phyloP scores from a whole-genome alignment of 1,140 invertebrate species.

The Neocloeon triangulifer region DNA sequence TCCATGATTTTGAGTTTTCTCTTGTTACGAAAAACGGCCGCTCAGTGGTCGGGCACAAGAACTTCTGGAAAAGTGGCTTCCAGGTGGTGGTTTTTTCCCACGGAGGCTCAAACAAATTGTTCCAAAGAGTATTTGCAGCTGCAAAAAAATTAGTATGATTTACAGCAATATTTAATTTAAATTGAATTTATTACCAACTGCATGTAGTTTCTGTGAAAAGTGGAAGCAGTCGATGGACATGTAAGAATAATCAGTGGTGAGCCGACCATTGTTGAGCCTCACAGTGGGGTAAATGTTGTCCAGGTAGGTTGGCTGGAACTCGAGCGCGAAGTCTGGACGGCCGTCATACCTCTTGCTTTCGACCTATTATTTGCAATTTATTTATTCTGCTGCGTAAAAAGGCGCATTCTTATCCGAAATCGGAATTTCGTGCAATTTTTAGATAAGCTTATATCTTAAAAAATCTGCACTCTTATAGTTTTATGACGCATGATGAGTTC shows the following conservation, averaged over 20 bases:
- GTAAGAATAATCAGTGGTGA: slow-evolving; percentile 1
- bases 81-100: slow-evolving; percentile 32
- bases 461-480: too few species aligned
- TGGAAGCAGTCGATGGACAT: slow-evolving; percentile 3
- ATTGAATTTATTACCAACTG: background rate
- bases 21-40: slow-evolving; percentile 41
- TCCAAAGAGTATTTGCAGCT: slow-evolving; percentile 49
- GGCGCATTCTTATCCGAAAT: too few species aligned
- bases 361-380: too few species aligned
- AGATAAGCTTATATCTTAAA: too few species aligned
- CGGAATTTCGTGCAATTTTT: too few species aligned
- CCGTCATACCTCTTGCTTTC: background rate
- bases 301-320: slow-evolving; percentile 1
- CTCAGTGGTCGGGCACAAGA: slow-evolving; percentile 28
- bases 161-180: background rate
- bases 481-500: too few species aligned
- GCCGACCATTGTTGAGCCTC: background rate
- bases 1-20: slow-evolving; percentile 25
- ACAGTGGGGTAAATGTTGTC: background rate
- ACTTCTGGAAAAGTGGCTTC: slow-evolving; percentile 28
- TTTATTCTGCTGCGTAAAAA: too few species aligned
- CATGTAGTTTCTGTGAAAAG: slow-evolving; percentile 2
- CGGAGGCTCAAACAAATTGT: slow-evolving; percentile 44
- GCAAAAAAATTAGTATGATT: slow-evolving; percentile 9
- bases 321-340: background rate